phyloP scores from a whole-genome alignment of 2,113 vertebrate genomes.

The Donacobius atricapilla region DNA sequence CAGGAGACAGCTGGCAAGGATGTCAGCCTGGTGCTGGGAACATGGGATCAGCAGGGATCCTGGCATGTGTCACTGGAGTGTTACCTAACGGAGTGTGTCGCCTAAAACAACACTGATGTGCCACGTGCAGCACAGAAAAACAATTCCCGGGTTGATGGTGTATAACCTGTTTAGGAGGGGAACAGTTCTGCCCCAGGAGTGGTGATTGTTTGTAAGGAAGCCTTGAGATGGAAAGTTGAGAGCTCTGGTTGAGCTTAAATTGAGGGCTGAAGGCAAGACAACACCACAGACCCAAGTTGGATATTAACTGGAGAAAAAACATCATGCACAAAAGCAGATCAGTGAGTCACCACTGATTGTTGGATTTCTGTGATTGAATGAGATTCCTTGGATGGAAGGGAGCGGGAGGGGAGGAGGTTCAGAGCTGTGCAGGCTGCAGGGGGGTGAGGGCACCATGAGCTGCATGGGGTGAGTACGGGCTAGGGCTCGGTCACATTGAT shows the following conservation, averaged over 20 bases:
- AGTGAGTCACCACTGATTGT: conserved; percentile 1
- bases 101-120: not conserved
- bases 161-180: not conserved
- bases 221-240: not conserved
- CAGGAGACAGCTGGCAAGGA: conserved; percentile 15
- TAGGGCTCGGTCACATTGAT: not conserved
- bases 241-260: not conserved
- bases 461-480: not conserved
- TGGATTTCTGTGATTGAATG: not conserved
- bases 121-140: not conserved
- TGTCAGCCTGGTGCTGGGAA: not conserved
- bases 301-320: not conserved
- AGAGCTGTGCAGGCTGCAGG: not conserved
- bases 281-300: fast-evolving
- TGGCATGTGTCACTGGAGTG: not conserved
- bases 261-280: not conserved
- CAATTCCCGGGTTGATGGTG: not conserved
- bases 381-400: not conserved
- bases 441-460: not conserved
- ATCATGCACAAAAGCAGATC: not conserved
- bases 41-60: not conserved
- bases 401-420: not conserved
- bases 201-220: not conserved
- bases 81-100: not conserved
- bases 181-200: not conserved